phyloP scores from a whole-genome alignment of 1,140 invertebrate genomes.

The Aphelinus atriplicis region DNA sequence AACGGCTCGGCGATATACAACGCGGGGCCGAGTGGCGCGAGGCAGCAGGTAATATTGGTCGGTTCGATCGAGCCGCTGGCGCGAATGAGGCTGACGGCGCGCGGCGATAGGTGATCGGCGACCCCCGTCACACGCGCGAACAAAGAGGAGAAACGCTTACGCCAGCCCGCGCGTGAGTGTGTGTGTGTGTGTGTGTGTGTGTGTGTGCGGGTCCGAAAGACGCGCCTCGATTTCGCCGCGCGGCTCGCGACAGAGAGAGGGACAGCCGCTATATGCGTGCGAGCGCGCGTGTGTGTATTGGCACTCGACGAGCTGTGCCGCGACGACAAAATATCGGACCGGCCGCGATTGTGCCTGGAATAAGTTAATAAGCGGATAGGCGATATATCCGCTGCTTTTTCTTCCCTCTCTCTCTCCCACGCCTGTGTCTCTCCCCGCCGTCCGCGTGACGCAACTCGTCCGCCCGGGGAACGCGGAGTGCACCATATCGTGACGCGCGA shows the following conservation, averaged over 20 bases:
- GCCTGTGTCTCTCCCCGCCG: neutral
- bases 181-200: neutral
- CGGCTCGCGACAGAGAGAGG: conserved; percentile 35
- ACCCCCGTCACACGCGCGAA: neutral
- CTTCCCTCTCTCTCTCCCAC: neutral
- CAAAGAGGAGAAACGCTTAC: neutral
- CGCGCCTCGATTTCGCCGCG: conserved; percentile 33
- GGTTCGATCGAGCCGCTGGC: too few species aligned
- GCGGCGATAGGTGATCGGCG: neutral
- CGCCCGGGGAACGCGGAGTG: conserved; percentile 27
- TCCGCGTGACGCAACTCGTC: conserved; percentile 23
- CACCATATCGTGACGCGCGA: too few species aligned
- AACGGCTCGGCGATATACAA: too few species aligned
- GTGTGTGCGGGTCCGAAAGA: conserved; percentile 29
- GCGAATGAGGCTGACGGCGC: neutral
- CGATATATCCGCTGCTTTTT: neutral
- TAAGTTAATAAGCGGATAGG: conserved; percentile 12
- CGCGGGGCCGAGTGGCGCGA: neutral
- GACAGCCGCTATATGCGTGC: conserved; percentile 28
- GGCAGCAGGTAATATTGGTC: too few species aligned
- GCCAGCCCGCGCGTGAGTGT: neutral
- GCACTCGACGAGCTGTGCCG: neutral
- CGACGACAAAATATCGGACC: too few species aligned
- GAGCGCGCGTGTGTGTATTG: conserved; percentile 21
- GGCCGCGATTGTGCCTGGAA: neutral